These are phyloP conservation scores for Suncus etruscus DNA, from an alignment of 2,113 vertebrate species.

Conservation along the genomic window DNA sequence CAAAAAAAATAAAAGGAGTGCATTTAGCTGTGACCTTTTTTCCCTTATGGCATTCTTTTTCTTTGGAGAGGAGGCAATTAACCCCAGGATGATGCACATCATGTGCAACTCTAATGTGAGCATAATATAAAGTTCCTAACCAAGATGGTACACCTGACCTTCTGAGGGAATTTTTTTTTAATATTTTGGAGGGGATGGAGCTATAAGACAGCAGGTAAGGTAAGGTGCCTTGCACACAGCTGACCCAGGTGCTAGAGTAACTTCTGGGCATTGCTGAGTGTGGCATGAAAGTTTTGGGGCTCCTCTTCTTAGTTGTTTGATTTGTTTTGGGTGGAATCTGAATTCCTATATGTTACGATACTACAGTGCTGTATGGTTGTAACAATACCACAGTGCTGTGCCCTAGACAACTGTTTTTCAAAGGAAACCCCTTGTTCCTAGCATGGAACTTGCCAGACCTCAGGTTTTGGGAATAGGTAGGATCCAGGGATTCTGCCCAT, in stretches of 20 bases:
- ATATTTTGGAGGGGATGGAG: no score
- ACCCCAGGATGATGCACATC: neutral
- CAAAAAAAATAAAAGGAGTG: no score
- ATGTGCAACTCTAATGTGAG: neutral
- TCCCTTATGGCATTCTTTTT: constrained; percentile 5
- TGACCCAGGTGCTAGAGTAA: no score
- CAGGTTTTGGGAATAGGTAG: neutral
- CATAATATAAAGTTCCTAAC: constrained; percentile 40
- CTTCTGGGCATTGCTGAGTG: no score
- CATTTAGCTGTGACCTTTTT: constrained; percentile 14
- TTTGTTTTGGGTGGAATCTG: constrained; percentile 8
- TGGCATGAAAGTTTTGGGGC: no score
- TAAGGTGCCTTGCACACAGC: no score
- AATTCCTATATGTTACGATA: no score
- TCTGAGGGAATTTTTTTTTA: neutral
- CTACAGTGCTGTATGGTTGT: no score
- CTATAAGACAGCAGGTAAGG: no score
- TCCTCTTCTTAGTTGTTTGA: neutral
- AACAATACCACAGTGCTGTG: neutral
- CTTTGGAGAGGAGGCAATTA: constrained; percentile 10
- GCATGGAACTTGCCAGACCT: neutral
- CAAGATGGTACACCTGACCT: constrained; percentile 22
- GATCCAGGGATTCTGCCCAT: neutral
- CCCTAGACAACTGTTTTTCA: neutral
- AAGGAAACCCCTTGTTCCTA: neutral